phyloP scores from a whole-genome alignment of 2,797 vertebrate species.

The Falco peregrinus region DNA sequence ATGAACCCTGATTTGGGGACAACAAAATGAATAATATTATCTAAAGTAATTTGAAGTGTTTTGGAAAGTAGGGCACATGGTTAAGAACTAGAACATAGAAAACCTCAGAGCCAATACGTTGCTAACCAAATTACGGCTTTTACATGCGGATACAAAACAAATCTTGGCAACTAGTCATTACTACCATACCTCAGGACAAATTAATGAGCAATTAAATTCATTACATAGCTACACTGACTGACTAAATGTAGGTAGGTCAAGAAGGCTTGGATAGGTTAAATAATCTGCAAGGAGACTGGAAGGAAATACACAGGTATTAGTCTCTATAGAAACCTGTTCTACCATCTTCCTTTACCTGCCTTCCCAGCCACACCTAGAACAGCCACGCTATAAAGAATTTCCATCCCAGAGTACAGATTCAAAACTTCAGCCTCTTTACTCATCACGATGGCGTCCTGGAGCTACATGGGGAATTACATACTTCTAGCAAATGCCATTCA shows the following conservation, averaged over 20 bases:
- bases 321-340: neutral
- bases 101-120: neutral
- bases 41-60: neutral
- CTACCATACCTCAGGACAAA: neutral
- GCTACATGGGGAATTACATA: neutral
- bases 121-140: constrained; percentile 1
- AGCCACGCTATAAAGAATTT: neutral
- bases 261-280: neutral
- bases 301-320: neutral
- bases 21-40: neutral
- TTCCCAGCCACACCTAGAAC: neutral
- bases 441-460: neutral
- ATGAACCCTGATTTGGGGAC: too few species aligned
- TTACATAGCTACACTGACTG: neutral
- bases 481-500: neutral
- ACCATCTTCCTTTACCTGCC: neutral
- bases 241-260: neutral
- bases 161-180: neutral
- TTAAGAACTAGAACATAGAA: neutral
- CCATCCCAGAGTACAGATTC: neutral
- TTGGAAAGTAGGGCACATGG: neutral
- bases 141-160: neutral
- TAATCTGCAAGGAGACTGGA: neutral
- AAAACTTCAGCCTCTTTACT: neutral
- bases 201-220: neutral